phyloP scores from a whole-genome alignment of 2,797 vertebrate genomes.

The Lacerta agilis region DNA sequence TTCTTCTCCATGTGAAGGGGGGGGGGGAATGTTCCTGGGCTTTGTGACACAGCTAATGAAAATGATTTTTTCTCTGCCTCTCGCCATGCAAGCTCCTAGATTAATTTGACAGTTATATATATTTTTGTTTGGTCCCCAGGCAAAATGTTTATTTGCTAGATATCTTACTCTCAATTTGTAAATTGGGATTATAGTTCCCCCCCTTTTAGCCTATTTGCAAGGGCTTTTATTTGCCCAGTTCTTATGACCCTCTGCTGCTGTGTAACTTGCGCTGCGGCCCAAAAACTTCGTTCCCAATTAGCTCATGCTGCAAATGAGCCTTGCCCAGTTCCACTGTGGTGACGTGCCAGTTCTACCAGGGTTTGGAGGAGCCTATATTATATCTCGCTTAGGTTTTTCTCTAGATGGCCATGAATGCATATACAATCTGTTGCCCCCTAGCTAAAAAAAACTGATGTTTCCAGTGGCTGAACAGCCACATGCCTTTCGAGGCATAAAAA shows the following conservation, averaged over 20 bases:
- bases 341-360: not conserved
- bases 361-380: not conserved
- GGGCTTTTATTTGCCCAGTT: not conserved
- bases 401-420: not conserved
- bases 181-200: not conserved
- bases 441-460: not conserved
- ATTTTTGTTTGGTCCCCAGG: not conserved
- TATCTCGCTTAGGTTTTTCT: not conserved
- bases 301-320: not conserved
- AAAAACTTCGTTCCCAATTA: not conserved
- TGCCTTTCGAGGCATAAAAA: constrained; percentile 32
- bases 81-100: not conserved
- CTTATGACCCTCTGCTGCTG: not conserved
- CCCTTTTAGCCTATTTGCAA: not conserved
- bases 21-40: not conserved
- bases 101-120: not conserved
- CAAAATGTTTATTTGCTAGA: not conserved
- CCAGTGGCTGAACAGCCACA: constrained; percentile 7
- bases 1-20: not conserved
- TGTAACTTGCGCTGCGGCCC: no score
- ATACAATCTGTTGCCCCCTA: not conserved
- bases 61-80: not conserved
- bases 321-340: not conserved
- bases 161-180: not conserved
- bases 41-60: not conserved